A percentile compares a stretch with the other conserved stretches of the same genome.
These are phyloP conservation scores for Mesitornis unicolor DNA, from an alignment of 2,113 vertebrate species.

Conservation along the genomic window DNA sequence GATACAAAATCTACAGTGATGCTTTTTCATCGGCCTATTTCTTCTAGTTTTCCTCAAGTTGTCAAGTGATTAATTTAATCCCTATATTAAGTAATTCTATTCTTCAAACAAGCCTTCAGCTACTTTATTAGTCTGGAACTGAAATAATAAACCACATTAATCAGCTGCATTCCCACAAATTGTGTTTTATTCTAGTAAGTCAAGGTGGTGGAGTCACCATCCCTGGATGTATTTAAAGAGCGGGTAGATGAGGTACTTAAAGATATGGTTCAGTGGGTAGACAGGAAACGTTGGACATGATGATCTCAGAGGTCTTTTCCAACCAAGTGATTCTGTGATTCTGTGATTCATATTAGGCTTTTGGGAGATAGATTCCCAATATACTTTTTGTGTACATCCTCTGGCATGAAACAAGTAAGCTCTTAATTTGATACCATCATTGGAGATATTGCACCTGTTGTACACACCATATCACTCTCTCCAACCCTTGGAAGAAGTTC, in stretches of 20 bases:
- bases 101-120: neutral
- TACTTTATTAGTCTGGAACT: neutral
- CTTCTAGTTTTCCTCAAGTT: neutral
- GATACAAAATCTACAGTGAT: neutral
- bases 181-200: neutral
- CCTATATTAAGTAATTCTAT: neutral
- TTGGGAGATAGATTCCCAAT: neutral
- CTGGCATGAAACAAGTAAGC: neutral
- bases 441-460: neutral
- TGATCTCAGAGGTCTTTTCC: too few relatives aligned
- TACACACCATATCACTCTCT: fast-evolving
- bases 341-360: neutral
- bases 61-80: neutral
- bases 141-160: neutral
- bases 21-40: neutral
- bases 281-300: too few relatives aligned
- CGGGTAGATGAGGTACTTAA: too few relatives aligned
- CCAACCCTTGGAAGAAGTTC: neutral
- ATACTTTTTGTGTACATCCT: neutral
- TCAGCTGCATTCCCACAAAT: neutral
- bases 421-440: neutral
- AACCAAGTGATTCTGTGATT: too few relatives aligned
- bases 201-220: too few relatives aligned
- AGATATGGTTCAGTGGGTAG: too few relatives aligned
- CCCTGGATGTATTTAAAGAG: too few relatives aligned